These are phyloP conservation scores for Drosophila littoralis DNA, from an alignment of 1,140 invertebrate genomes.

Conservation along the genomic window DNA sequence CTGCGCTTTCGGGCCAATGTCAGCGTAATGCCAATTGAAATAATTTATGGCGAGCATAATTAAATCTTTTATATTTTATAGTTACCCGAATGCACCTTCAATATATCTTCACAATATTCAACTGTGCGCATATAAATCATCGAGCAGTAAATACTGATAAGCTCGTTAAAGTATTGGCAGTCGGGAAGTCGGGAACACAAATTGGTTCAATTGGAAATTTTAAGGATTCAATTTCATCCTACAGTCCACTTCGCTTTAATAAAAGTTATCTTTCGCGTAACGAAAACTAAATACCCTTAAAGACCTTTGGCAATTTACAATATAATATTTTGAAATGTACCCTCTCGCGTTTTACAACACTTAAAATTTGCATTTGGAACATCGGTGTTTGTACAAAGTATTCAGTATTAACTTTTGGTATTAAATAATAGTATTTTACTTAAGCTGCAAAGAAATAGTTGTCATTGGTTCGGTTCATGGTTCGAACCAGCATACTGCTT, in stretches of 20 bases:
- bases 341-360: too few species aligned
- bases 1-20: neutral
- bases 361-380: too few species aligned
- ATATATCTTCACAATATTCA: neutral
- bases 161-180: neutral
- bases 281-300: too few species aligned
- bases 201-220: neutral
- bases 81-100: neutral
- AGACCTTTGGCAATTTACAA: too few species aligned
- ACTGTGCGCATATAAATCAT: neutral
- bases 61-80: neutral
- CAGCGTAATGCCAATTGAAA: neutral
- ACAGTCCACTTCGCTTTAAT: neutral
- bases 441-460: too few species aligned
- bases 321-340: too few species aligned
- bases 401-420: too few species aligned
- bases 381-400: too few species aligned
- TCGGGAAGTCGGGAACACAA: neutral
- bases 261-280: too few species aligned
- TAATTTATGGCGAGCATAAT: constrained; percentile 7
- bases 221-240: neutral
- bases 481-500: too few species aligned
- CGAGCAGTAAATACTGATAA: neutral
- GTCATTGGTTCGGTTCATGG: too few species aligned
- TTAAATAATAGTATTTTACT: too few species aligned